phyloP scores from a whole-genome alignment of 2,113 vertebrate species.

The Pristiophorus japonicus region DNA sequence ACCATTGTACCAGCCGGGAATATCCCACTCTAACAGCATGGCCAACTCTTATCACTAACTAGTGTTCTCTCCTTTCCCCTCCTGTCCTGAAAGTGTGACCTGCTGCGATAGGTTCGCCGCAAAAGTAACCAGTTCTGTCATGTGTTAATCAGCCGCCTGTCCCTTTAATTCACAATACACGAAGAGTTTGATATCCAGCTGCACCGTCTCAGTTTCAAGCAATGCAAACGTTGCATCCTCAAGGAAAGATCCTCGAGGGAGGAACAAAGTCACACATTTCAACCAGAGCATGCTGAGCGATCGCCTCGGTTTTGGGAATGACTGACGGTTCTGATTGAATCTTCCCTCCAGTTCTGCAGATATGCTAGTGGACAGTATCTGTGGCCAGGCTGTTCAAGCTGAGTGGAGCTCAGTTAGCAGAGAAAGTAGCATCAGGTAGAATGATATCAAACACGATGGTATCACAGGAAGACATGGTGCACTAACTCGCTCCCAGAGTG shows the following conservation, averaged over 20 bases:
- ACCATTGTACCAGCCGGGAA: too few relatives aligned
- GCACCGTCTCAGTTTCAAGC: not conserved
- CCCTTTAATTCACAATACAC: not conserved
- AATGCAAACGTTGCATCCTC: not conserved
- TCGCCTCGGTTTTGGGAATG: not conserved
- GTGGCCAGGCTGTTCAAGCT: not conserved
- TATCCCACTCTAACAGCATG: too few relatives aligned
- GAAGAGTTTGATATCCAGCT: not conserved
- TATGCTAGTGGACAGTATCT: not conserved
- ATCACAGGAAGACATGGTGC: not conserved
- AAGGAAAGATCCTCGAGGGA: too few relatives aligned
- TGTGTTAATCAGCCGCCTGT: not conserved
- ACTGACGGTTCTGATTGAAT: not conserved
- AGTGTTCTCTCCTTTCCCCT: too few relatives aligned
- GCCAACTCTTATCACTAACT: too few relatives aligned
- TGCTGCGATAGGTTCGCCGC: too few relatives aligned
- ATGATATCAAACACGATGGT: not conserved
- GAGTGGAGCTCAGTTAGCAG: not conserved
- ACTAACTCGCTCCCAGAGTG: not conserved
- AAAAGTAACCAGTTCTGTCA: not conserved
- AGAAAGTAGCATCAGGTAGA: not conserved
- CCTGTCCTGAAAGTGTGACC: too few relatives aligned
- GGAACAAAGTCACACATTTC: not conserved
- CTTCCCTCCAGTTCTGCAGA: too few relatives aligned
- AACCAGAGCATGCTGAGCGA: not conserved